Conservation (phyloP, 2,113 vertebrate species). For the Pollachius pollachius region DNA sequence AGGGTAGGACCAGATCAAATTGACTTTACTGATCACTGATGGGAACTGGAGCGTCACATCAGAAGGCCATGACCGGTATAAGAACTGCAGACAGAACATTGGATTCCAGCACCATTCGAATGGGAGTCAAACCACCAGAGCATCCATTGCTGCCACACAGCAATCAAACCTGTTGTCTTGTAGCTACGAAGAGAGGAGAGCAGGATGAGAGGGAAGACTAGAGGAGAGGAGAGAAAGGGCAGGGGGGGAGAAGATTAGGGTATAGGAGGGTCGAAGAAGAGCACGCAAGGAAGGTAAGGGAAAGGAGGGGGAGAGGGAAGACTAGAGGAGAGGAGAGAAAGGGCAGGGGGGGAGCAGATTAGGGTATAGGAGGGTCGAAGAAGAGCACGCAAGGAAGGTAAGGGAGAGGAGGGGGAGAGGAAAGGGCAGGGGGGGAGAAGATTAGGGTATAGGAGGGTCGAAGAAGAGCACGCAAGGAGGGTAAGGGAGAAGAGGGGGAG, state of each 20-base stretch:
- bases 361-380: neutral
- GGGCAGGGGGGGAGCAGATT: neutral
- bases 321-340: neutral
- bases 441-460: neutral
- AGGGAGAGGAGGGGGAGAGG: neutral
- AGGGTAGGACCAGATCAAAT: too few relatives aligned
- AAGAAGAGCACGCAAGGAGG: too few relatives aligned
- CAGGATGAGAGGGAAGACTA: neutral
- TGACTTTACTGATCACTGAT: too few relatives aligned
- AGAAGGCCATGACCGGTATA: too few relatives aligned
- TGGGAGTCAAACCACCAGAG: too few relatives aligned
- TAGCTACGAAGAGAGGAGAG: neutral
- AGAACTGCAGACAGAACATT: too few relatives aligned
- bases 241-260: neutral
- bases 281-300: neutral
- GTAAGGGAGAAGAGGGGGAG: neutral
- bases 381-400: too few relatives aligned
- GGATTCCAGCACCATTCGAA: too few relatives aligned
- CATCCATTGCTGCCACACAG: too few relatives aligned
- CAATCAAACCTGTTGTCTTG: too few relatives aligned
- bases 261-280: neutral
- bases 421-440: neutral
- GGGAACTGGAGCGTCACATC: too few relatives aligned
- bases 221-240: neutral
- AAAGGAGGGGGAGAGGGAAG: neutral